These are phyloP conservation scores for Dynastes hyllus DNA, from an alignment of 2,888 invertebrate species.

Conservation along the genomic window DNA sequence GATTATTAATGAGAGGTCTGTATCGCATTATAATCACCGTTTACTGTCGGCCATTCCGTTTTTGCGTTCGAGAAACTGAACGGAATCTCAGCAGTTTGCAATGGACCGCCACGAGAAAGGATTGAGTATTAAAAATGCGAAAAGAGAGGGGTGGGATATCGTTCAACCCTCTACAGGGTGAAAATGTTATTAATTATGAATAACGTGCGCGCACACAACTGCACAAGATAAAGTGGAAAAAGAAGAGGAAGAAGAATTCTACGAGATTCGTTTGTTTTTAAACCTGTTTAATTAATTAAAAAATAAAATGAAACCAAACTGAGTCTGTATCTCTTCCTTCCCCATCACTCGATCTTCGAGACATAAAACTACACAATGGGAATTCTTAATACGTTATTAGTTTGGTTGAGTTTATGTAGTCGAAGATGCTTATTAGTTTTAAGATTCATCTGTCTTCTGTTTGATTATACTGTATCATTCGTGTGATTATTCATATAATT, in stretches of 20 bases:
- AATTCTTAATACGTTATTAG: constrained; percentile 58
- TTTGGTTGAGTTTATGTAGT: constrained; percentile 46
- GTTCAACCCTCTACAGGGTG: constrained; percentile 57
- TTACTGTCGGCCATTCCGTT: constrained; percentile 50
- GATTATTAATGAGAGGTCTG: constrained; percentile 58
- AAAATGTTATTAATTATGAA: constrained; percentile 66
- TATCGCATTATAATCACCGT: constrained; percentile 56
- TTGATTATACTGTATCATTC: constrained; percentile 67
- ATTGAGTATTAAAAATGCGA: constrained; percentile 58
- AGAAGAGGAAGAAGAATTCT: constrained; percentile 37
- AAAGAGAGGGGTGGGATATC: constrained; percentile 56
- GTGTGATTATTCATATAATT: constrained; percentile 41
- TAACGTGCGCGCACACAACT: constrained; percentile 59
- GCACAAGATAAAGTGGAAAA: constrained; percentile 37
- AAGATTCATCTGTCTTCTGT: constrained; percentile 59
- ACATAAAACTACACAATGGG: constrained; percentile 53
- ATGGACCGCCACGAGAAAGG: constrained; percentile 51
- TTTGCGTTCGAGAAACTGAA: constrained; percentile 20
- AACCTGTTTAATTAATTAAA: constrained; percentile 69
- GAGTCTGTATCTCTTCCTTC: constrained; percentile 52
- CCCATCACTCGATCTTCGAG: constrained; percentile 38
- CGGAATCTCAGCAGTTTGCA: neutral
- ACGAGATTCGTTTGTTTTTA: constrained; percentile 67
- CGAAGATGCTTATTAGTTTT: constrained; percentile 60
- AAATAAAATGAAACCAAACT: constrained; percentile 63